Evolutionary conservation across 2,113 vertebrate species (phyloP).

Genomic region (Chrysemys picta): DNA sequence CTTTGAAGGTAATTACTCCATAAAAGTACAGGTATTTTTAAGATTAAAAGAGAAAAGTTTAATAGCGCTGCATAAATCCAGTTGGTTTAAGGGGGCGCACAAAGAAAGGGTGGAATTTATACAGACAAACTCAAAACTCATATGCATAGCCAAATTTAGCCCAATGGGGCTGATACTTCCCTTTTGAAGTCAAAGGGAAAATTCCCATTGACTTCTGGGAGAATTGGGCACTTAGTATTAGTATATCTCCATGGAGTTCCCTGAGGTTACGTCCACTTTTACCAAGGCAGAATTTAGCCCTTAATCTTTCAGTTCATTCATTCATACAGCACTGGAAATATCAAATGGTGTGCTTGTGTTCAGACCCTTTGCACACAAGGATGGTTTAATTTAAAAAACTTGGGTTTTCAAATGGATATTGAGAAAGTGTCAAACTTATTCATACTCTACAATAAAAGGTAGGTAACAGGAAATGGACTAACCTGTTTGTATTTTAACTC

Average conservation of each 20-base stretch:
- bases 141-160: not conserved
- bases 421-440: slow-evolving; percentile 28
- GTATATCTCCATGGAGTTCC: not conserved
- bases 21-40: slow-evolving; percentile 17
- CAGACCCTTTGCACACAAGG: not conserved
- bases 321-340: not conserved
- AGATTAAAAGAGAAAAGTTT: slow-evolving; percentile 34
- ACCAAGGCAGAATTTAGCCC: not conserved
- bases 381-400: slow-evolving; percentile 43
- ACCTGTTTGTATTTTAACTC: slow-evolving; percentile 63
- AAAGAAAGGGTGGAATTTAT: not conserved
- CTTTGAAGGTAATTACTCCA: slow-evolving; percentile 69
- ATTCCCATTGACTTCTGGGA: not conserved
- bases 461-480: slow-evolving; percentile 51
- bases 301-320: not conserved
- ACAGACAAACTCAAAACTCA: not conserved
- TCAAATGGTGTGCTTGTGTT: not conserved
- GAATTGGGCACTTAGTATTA: not conserved
- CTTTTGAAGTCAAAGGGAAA: not conserved
- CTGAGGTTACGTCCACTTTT: not conserved
- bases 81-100: not conserved
- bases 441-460: slow-evolving; percentile 47
- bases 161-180: not conserved
- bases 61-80: slow-evolving; percentile 27
- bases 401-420: slow-evolving; percentile 43